phyloP scores from a whole-genome alignment of 2,113 vertebrate species.

The Zosterops hypoxanthus region DNA sequence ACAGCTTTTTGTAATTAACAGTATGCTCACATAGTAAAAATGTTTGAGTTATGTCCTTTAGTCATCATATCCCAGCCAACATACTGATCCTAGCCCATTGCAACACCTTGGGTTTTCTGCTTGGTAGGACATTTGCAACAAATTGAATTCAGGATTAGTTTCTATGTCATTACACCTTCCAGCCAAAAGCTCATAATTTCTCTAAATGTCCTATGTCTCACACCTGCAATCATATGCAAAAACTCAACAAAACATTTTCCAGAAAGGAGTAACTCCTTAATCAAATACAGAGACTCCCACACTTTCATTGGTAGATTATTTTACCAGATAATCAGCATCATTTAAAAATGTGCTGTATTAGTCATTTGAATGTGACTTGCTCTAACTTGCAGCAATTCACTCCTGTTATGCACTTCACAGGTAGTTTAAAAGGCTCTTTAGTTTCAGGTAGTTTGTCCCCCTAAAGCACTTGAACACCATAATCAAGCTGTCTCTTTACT shows the following conservation, averaged over 20 bases:
- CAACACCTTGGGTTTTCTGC: background rate
- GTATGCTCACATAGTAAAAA: background rate
- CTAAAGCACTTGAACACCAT: background rate
- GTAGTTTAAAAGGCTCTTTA: background rate
- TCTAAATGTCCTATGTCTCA: background rate
- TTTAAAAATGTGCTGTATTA: background rate
- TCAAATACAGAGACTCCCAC: background rate
- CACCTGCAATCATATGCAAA: background rate
- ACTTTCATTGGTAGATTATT: background rate
- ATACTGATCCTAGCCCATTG: too few species aligned
- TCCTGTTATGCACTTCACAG: background rate
- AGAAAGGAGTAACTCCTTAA: background rate
- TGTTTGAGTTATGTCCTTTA: background rate
- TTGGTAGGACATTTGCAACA: background rate
- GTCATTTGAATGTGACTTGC: background rate
- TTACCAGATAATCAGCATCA: background rate
- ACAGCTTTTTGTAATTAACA: background rate
- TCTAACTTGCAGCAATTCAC: background rate
- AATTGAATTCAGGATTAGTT: background rate
- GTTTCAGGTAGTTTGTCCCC: background rate
- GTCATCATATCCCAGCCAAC: background rate
- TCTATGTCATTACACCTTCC: background rate
- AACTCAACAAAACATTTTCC: background rate
- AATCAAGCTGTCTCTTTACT: background rate
- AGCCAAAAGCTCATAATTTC: background rate